These are phyloP conservation scores for Mythimna loreyi DNA, from an alignment of 2,888 invertebrate genomes.

Conservation along the genomic window DNA sequence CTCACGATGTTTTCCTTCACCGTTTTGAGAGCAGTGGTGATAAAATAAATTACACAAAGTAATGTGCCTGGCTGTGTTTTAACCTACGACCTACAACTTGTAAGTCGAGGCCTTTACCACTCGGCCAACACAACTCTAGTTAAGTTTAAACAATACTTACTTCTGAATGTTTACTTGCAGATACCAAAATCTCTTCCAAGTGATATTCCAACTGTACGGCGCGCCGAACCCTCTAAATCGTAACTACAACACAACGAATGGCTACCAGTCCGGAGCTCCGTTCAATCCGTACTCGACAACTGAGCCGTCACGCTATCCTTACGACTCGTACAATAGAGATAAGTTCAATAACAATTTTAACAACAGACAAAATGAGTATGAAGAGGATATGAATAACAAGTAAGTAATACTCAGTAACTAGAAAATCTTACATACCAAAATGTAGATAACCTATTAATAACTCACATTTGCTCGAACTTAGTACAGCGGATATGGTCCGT, in stretches of 20 bases:
- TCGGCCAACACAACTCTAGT: too few relatives aligned
- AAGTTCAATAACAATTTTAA: conserved; percentile 62
- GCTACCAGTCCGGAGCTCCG: conserved; percentile 71
- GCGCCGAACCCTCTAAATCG: conserved; percentile 81
- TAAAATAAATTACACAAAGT: too few relatives aligned
- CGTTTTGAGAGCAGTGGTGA: too few relatives aligned
- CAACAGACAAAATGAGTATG: conserved; percentile 49
- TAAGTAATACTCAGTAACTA: conserved; percentile 39
- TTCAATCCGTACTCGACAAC: conserved; percentile 78
- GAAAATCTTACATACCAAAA: too few relatives aligned
- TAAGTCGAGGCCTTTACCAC: too few relatives aligned
- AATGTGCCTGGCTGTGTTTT: too few relatives aligned
- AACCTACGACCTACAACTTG: too few relatives aligned
- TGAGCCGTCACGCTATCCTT: conserved; percentile 71
- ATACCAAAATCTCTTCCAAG: conserved; percentile 93
- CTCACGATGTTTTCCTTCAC: too few relatives aligned
- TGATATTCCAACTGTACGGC: conserved; percentile 91
- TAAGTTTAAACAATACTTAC: not conserved
- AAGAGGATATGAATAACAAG: conserved; percentile 66
- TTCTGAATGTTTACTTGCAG: conserved; percentile 67
- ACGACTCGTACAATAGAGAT: conserved; percentile 71
- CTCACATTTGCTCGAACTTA: too few relatives aligned
- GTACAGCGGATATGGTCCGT: too few relatives aligned
- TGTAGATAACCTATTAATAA: too few relatives aligned
- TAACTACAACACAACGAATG: conserved; percentile 75